Conservation (phyloP, 2,797 vertebrate species). For the Lagorchestes hirsutus region DNA sequence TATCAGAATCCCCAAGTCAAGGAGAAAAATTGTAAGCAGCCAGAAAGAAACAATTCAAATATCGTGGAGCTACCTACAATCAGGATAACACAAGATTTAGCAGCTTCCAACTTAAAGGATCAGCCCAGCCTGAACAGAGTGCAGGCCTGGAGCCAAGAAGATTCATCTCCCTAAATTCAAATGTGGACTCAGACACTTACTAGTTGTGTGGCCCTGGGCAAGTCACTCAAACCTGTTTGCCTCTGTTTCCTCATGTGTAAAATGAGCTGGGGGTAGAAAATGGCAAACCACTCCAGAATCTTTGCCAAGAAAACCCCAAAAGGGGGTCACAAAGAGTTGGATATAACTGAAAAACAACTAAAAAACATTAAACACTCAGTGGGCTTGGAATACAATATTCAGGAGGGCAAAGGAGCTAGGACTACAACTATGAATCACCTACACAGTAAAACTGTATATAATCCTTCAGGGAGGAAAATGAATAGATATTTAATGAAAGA, state of each 20-base stretch:
- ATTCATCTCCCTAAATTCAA: neutral
- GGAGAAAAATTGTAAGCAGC: neutral
- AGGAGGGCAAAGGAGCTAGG: neutral
- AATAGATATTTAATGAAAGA: neutral
- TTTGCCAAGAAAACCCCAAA: neutral
- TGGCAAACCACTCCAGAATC: neutral
- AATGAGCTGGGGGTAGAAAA: neutral
- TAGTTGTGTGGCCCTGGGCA: neutral
- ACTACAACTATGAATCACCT: neutral
- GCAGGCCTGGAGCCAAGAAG: neutral
- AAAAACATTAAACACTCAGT: neutral
- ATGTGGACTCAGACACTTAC: neutral
- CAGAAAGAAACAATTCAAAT: neutral
- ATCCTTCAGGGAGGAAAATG: no score
- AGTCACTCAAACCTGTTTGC: neutral
- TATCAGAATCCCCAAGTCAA: neutral
- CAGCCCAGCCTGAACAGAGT: neutral
- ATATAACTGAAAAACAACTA: neutral
- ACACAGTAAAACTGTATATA: neutral
- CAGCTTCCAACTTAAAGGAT: neutral
- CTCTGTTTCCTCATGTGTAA: neutral
- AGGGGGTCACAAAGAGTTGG: neutral
- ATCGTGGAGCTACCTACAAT: neutral
- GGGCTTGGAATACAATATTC: neutral
- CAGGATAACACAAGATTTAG: neutral